Evolutionary conservation across 1,140 invertebrate genomes (phyloP).

Genomic region (Cepaea nemoralis): DNA sequence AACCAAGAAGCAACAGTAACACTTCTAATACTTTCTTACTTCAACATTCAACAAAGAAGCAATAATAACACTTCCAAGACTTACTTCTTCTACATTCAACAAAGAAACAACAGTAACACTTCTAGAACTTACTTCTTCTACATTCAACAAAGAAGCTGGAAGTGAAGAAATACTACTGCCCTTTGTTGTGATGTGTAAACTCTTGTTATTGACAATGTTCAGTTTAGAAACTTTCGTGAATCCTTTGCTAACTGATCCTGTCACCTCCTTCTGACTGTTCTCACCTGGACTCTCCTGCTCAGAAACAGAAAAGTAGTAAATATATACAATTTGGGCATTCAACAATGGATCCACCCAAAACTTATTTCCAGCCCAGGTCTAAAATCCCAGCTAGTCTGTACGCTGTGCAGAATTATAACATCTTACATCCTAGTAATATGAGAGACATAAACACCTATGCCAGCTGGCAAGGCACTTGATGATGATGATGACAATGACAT

Average conservation of each 20-base stretch:
- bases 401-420: not conserved
- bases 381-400: not conserved
- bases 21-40: no score
- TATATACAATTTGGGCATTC: not conserved
- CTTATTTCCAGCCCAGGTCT: no score
- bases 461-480: no score
- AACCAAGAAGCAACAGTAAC: no score
- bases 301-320: not conserved
- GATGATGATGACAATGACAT: no score
- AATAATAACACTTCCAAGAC: not conserved
- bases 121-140: conserved; percentile 62
- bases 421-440: not conserved
- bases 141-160: conserved; percentile 65
- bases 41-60: no score
- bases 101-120: not conserved
- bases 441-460: no score
- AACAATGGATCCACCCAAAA: not conserved
- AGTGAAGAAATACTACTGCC: conserved; percentile 68
- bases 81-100: not conserved
- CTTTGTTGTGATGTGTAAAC: conserved; percentile 64
- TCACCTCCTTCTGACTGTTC: conserved; percentile 60
- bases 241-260: conserved; percentile 35
- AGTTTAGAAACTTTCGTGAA: conserved; percentile 53
- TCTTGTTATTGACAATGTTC: conserved; percentile 66
- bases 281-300: conserved; percentile 64